phyloP scores from a whole-genome alignment of 2,113 vertebrate species.

The Spea bombifrons region DNA sequence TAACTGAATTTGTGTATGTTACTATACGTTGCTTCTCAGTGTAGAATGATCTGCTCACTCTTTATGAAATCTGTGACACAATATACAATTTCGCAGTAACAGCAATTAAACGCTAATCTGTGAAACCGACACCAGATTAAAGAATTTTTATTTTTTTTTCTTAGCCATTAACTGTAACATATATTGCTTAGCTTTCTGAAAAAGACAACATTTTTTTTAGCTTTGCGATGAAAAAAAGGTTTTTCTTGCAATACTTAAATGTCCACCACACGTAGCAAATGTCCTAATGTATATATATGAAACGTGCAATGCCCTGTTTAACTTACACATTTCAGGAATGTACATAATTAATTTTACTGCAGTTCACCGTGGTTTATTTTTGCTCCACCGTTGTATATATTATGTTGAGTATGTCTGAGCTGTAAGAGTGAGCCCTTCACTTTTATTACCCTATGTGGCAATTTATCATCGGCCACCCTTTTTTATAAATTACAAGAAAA shows the following conservation, averaged over 20 bases:
- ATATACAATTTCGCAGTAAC: no score
- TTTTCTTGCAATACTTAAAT: not conserved
- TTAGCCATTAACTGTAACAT: not conserved
- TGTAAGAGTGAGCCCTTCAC: slow-evolving; percentile 7
- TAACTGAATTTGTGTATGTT: no score
- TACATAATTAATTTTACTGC: slow-evolving; percentile 34
- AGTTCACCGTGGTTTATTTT: slow-evolving; percentile 35
- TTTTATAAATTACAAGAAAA: slow-evolving; percentile 29
- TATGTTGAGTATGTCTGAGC: slow-evolving; percentile 29
- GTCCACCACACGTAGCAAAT: not conserved
- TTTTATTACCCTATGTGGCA: slow-evolving; percentile 32
- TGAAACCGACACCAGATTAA: not conserved
- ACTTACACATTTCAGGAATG: slow-evolving; percentile 32
- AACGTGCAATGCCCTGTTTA: slow-evolving; percentile 18
- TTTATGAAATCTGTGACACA: no score
- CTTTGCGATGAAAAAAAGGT: not conserved
- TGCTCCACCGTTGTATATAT: slow-evolving; percentile 23
- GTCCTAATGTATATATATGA: slow-evolving; percentile 3
- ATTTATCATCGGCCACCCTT: slow-evolving; percentile 27
- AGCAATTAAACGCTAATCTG: not conserved
- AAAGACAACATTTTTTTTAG: not conserved
- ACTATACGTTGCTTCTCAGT: no score
- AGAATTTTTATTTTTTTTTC: not conserved
- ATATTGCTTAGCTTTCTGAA: not conserved
- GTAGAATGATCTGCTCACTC: no score